Evolutionary conservation across 1,140 invertebrate genomes (phyloP), one percentile per base, ranked within the genome.

Genomic region (Megathymus violae): DNA sequence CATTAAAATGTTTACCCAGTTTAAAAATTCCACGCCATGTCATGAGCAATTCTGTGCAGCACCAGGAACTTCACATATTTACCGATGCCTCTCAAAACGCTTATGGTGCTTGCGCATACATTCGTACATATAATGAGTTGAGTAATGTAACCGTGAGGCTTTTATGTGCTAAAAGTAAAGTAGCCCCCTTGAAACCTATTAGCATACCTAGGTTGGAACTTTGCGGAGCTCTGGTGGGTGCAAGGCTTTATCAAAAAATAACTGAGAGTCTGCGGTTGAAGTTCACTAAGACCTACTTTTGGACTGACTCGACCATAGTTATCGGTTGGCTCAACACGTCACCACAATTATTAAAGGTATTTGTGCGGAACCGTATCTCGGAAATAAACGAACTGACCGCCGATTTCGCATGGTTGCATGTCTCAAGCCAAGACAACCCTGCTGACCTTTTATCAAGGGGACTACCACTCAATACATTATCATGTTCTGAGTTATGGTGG

Each of bases 391-490:
- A 70, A 22, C 16, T 70, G 6, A 63, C 69, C 9, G 40, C 17
- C 43, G 54, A 61, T 10, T 44, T 15, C 15, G n/a, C 22, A 11
- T 67, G 65, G 69, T 52, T 71, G 25, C 69, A 71, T 16, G 58
- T 71, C 19, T 17, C 14, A n/a, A 36, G 69, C n/a, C 62, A 64
- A 16, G 44, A 68, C 11, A 71, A 71, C 25, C 62, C 56, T 17
- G 65, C 68, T 40, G 70, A 68, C 40, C 56, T 70, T 4, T 41
- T 69, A 27, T 61, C 41, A 43, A n/a, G 62, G 22, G 47, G 67
- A 5, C 34, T 62, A 7, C 36, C 50, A 5, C 56, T 61, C 11
- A 31, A 64, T 38, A 15, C 47, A 4, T 56, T 69, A 46, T 44
- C 50, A 36, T 9, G 9, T 11, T 61, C 25, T 9, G 48, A 64